phyloP scores from a whole-genome alignment of 2,888 invertebrate genomes.

The Lasius platythorax region DNA sequence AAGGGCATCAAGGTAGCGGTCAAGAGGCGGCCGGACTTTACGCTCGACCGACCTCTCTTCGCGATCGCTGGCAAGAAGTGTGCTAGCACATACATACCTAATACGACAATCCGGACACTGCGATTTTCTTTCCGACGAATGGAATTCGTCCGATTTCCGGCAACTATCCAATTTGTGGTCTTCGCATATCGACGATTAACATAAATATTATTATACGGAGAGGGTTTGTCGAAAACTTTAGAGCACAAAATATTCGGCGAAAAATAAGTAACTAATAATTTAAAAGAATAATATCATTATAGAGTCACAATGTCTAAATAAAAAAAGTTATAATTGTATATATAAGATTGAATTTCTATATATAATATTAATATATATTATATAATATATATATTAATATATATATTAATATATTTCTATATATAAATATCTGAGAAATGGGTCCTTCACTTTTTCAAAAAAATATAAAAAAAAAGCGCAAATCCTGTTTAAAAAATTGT shows the following conservation, averaged over 20 bases:
- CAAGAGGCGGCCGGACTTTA: conserved; percentile 80
- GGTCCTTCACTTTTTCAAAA: too few relatives aligned
- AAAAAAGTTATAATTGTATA: not conserved
- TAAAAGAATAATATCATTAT: not conserved
- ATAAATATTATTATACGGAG: not conserved
- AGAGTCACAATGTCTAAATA: not conserved
- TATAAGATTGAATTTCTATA: not conserved
- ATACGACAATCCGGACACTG: conserved; percentile 25
- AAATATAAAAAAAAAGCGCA: too few relatives aligned
- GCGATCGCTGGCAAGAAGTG: conserved; percentile 63
- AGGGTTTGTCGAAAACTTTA: not conserved
- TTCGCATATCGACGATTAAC: not conserved
- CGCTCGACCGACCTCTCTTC: conserved; percentile 79
- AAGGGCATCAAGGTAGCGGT: conserved; percentile 82
- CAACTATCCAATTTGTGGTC: not conserved
- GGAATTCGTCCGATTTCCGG: conserved; percentile 23
- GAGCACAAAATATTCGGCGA: not conserved
- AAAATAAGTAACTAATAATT: not conserved
- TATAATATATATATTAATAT: too few relatives aligned
- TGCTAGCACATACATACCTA: conserved; percentile 17
- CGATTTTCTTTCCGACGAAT: conserved; percentile 17
- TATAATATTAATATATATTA: too few relatives aligned
- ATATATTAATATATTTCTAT: too few relatives aligned
- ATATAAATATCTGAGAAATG: not conserved
- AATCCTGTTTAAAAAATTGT: too few relatives aligned